phyloP scores from a whole-genome alignment of 2,113 vertebrate genomes.

The Urocolius indicus region DNA sequence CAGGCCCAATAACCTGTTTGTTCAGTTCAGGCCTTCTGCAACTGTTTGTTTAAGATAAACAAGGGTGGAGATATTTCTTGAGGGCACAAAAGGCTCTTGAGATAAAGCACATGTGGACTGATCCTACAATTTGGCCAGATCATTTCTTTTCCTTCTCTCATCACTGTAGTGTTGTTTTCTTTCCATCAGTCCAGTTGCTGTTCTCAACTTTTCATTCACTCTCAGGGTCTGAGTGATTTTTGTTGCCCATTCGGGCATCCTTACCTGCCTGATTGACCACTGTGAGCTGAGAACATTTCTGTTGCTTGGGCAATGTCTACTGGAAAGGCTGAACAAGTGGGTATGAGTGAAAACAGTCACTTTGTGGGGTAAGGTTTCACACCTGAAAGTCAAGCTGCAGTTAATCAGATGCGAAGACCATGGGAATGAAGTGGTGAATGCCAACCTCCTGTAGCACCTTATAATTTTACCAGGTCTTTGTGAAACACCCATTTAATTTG shows the following conservation, averaged over 20 bases:
- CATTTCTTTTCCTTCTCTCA: neutral
- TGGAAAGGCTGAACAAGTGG: neutral
- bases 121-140: rapidly evolving
- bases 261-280: neutral
- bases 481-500: neutral
- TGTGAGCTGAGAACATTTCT: neutral
- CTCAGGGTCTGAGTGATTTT: neutral
- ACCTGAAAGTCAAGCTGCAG: neutral
- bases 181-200: neutral
- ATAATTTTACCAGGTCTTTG: neutral
- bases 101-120: neutral
- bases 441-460: neutral
- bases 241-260: neutral
- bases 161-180: neutral
- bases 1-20: constrained; percentile 43
- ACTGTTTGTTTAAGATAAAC: constrained; percentile 59
- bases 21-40: constrained; percentile 45
- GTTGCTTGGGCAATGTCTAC: rapidly evolving
- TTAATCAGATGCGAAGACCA: neutral
- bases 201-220: neutral
- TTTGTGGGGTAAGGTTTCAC: neutral
- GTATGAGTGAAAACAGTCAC: neutral
- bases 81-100: constrained; percentile 26
- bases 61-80: constrained; percentile 18
- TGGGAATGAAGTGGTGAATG: neutral